Base-by-base conservation (phyloP, 2,113 vertebrate species). In the Microcebus lehilahytsara region DNA sequence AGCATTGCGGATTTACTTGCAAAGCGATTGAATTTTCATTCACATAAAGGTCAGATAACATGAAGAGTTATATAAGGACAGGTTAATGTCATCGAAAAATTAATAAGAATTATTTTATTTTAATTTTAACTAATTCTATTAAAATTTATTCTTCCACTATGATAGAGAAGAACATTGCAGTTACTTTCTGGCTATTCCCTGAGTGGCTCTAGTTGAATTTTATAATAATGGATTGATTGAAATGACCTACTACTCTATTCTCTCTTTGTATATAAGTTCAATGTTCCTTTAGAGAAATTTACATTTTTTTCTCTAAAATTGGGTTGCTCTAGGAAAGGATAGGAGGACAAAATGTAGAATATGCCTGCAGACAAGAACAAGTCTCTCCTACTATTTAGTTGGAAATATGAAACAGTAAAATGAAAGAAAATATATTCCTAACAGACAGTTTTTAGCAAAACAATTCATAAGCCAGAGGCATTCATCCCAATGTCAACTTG, bases 331-430 rank as follows among this genome's bases (percentile, higher is more conserved):
- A 86, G 37, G n/a, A 86, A 80, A 66, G 64, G 10, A 80, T 13
- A 75, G 16, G 53, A 86, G 74, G 56, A 27, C 9, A 80, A 80
- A 56, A 69, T 37, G 42, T 1, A 80, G 22, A 49, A 32, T 86
- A n/a, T 58, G 9, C 30, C 75, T 83, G 12, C 3, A 74, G 37
- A 46, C 17, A 96, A 89, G 30, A 92, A 71, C 10, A 58, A 17
- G 42, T 42, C 67, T 89, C 19, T 85, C 46, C 62, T 42, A 51
- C 27, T 53, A 74, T 78, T 84, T 42, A 89, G 27, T 32, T 87
- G 32, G 30, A 79, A 95, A 94, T 75, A 88, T 5, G 53, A 89
- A 92, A 83, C 22, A n/a, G 6, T 80, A 92, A 93, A 93, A 89
- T 46, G 22, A 58, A 88, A 91, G 77, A 79, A 93, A 89, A 89